Base-by-base conservation (phyloP, 2,113 vertebrate species). In the Bambusicola thoracicus region DNA sequence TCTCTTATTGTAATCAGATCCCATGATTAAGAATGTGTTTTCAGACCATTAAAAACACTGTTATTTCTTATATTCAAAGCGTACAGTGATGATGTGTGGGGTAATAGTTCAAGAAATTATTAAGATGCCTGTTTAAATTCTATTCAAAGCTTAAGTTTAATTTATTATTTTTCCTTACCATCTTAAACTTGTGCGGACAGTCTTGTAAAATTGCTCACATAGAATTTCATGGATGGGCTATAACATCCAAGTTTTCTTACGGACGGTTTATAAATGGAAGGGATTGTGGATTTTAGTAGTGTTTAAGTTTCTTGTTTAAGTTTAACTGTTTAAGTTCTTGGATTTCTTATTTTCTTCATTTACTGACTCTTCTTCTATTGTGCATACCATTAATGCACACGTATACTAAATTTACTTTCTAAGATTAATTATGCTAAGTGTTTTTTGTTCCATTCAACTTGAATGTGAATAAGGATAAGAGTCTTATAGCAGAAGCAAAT, bases 231-330 rank as follows among this genome's bases (percentile, higher is more conserved):
- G n/a, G 0, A 1, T 85, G 25, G 22, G 5, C 76, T 95, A 8
- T 38, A 68, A 61, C 32, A 56, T 32, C 20, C 8, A 1, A 49
- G 27, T 10, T 11, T 80, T 41, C 59, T 76, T 55, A 90, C 53
- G 74, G 89, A 89, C 41, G 51, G 24, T 56, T 90, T 89, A 32
- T 43, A 75, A 93, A 89, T 89, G 34, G 92, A 90, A 84, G 18
- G 6, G 14, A 46, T 81, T 81, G 81, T 65, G 78, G 38, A 89
- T 92, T 92, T 92, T 55, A 88, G 30, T 59, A 34, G 19, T 59
- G 62, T 93, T 92, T 92, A 72, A 92, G n/a, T n/a, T n/a, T n/a
- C n/a, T n/a, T n/a, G n/a, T n/a, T n/a, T n/a, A n/a, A n/a, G n/a
- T n/a, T n/a, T n/a, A n/a, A n/a, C n/a, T n/a, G n/a, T n/a, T n/a